Base-by-base conservation (phyloP, 2,797 vertebrate species). In the Bucorvus abyssinicus region DNA sequence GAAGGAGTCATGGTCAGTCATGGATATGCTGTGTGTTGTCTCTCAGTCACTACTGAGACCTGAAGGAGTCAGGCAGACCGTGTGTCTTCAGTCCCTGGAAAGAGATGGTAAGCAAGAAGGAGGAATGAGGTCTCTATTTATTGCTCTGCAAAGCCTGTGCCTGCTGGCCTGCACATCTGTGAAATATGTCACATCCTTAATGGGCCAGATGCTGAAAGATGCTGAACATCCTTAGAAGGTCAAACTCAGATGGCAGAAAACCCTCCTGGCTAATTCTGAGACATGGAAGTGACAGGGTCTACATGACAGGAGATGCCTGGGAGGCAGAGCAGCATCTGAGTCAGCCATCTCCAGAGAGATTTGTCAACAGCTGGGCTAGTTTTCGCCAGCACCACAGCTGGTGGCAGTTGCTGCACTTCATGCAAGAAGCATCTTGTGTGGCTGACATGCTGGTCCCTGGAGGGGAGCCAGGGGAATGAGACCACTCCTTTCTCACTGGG, bases 211-310 rank as follows among this genome's bases (percentile, higher is more conserved):
- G 95, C 86, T 89, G 94, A 77, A 93, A 90, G 84, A 91, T 63
- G 80, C 70, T 87, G 61, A 87, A 86, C 93, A 89, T 82, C 92
- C 91, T 95, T 90, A 89, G 94, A 97, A 96, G 93, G 97, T 96
- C 94, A 95, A 93, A 81, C 10, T 70, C 65, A 79, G 67, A 73
- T 36, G 78, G 67, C 92, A 94, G 91, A 85, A 95, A 89, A 14
- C 7, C 69, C 93, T 90, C 44, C 61, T 59, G 85, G 93, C 71
- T 89, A 8, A 74, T 55, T 69, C 19, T 45, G 86, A 89, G 89
- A 60, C 49, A 21, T 7, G 22, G 95, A 81, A 85, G 91, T 70
- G 89, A 89, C 38, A 10, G 65, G 79, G 14, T 30, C 81, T 76
- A 55, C 49, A 59, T 0, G 87, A 93, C 90, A 92, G 92, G 87